Percentiles rank a stretch among this genome's conserved stretches.
phyloP scores from a whole-genome alignment of 2,113 vertebrate genomes.

The Protomyctophum bolini region DNA sequence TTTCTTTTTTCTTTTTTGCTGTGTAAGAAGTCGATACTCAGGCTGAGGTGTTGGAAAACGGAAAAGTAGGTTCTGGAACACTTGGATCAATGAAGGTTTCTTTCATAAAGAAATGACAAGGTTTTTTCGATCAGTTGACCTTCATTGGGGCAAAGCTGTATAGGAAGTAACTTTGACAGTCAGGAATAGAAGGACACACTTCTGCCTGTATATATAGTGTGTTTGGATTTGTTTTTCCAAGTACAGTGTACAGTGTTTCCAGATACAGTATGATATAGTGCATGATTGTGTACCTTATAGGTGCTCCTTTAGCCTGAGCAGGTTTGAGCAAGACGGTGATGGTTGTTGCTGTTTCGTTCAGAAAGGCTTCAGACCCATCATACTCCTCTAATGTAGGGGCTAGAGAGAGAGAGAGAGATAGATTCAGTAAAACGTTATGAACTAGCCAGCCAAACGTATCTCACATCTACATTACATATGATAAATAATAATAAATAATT shows the following conservation, averaged over 20 bases:
- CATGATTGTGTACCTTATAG: slow-evolving; percentile 85
- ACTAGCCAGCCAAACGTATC: not conserved
- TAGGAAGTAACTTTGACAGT: too few relatives aligned
- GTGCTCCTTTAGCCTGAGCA: slow-evolving; percentile 96
- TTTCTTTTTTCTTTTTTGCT: too few relatives aligned
- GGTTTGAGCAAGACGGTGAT: slow-evolving; percentile 97
- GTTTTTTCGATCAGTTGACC: too few relatives aligned
- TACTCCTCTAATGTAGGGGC: slow-evolving; percentile 97
- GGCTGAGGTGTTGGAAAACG: too few relatives aligned
- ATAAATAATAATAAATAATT: too few relatives aligned
- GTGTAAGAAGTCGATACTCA: too few relatives aligned
- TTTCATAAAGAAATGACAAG: too few relatives aligned
- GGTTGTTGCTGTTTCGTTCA: slow-evolving; percentile 97
- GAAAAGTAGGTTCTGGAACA: too few relatives aligned
- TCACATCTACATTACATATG: not conserved
- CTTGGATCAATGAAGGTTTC: too few relatives aligned
- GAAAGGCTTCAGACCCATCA: slow-evolving; percentile 90
- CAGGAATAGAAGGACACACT: not conserved
- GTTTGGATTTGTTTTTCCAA: not conserved
- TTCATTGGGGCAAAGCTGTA: too few relatives aligned
- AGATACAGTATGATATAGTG: not conserved
- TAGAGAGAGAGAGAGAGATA: slow-evolving; percentile 50
- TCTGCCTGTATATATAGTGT: not conserved
- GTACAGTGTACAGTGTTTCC: not conserved
- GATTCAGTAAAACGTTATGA: not conserved